Percentiles rank a stretch among this genome's conserved stretches.
phyloP scores from a whole-genome alignment of 2,113 vertebrate species.

The Axis porcinus region DNA sequence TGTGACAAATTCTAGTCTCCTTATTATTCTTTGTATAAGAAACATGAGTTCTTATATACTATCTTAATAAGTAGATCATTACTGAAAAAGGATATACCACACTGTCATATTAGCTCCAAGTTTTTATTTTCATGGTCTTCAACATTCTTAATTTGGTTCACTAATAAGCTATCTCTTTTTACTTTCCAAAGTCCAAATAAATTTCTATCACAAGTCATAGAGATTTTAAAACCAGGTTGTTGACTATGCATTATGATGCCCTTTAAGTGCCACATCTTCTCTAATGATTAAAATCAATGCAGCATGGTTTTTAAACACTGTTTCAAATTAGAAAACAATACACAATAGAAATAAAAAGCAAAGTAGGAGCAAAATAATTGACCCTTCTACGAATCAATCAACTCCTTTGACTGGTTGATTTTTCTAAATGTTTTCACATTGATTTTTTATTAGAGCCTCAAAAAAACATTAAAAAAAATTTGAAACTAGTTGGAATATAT shows the following conservation, averaged over 20 bases:
- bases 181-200: neutral
- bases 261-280: neutral
- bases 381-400: neutral
- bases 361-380: neutral
- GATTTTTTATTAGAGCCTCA: neutral
- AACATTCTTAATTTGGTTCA: neutral
- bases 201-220: neutral
- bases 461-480: neutral
- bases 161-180: neutral
- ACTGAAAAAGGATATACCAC: neutral
- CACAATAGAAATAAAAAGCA: neutral
- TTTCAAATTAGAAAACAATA: neutral
- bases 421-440: neutral
- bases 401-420: neutral
- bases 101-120: neutral
- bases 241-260: neutral
- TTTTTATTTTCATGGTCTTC: neutral
- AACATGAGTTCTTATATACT: conserved; percentile 5
- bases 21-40: neutral
- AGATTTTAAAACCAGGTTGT: neutral
- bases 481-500: neutral
- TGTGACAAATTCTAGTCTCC: neutral
- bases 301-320: neutral
- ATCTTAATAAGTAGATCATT: neutral
- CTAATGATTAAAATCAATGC: neutral